Evolutionary conservation across 2,113 vertebrate genomes (phyloP), one percentile per base, ranked within the genome.

Genomic region (Ophiodon elongatus): DNA sequence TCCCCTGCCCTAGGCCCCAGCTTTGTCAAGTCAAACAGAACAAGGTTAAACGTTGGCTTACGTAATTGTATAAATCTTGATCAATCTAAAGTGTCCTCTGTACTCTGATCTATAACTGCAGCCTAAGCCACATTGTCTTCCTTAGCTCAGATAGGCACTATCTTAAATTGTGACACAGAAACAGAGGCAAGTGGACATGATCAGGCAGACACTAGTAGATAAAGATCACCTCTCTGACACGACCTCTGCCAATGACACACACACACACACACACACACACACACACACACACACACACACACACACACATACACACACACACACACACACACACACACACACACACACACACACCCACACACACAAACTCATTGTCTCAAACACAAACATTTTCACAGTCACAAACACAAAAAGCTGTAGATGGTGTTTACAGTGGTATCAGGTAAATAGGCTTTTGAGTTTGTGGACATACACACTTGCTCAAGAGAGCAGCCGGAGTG

Each of bases 161-260:
- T 87, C 84, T 92, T 29, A 33, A 76, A 82, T 66, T 73, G 87
- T 85, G 65, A 86, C 90, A 83, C 84, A 69, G 84, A 73, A 80
- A 81, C 71, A 41, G 71, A 67, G 77, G 72, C 37, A 31, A 67
- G 82, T 39, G 66, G 82, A 82, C 77, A 83, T 17, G 45, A 84
- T 77, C 81, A 74, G 76, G 63, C 69, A 78, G 70, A 74, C 75
- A 23, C 73, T 65, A 73, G 73, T 27, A 75, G 86, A 91, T 89
- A 88, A 86, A 67, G 70, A 87, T 93, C 87, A 71, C 65, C 68
- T 79, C 75, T 85, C 73, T 70, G 69, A 80, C 76, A 79, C 82
- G 85, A 91, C 92, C 93, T 93, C 86, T 89, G 71, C 75, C 79
- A 88, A 87, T 87, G 86, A 82, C 73, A 43, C 43, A 35, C 31